phyloP scores from a whole-genome alignment of 2,113 vertebrate genomes.

The Ploceus nigricollis region DNA sequence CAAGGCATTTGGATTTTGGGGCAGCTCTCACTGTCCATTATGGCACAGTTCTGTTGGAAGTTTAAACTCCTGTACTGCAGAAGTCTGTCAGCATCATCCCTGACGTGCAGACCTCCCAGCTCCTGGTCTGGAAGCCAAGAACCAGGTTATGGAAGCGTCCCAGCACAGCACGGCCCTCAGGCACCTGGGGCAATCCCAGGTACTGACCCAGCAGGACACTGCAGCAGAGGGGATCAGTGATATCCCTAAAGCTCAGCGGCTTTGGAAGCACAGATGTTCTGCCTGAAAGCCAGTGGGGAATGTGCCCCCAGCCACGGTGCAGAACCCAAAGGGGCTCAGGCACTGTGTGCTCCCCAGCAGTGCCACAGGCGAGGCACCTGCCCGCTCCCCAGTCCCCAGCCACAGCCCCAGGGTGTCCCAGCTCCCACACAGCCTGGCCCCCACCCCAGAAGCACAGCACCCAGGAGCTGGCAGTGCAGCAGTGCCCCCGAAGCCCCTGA shows the following conservation, averaged over 20 bases:
- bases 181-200: fast-evolving
- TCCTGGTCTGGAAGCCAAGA: neutral
- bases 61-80: fast-evolving
- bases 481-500: neutral
- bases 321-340: fast-evolving
- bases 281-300: neutral
- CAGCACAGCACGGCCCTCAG: fast-evolving
- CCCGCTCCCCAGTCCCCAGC: neutral
- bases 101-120: neutral
- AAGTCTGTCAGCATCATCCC: neutral
- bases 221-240: fast-evolving
- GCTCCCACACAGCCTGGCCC: neutral
- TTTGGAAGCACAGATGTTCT: too few relatives aligned
- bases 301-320: fast-evolving
- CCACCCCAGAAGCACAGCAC: neutral
- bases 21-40: fast-evolving
- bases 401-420: neutral
- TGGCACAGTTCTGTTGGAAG: neutral
- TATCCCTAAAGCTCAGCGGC: fast-evolving
- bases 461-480: fast-evolving
- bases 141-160: fast-evolving
- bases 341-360: fast-evolving
- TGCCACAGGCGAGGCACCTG: fast-evolving
- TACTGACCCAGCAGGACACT: fast-evolving
- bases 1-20: fast-evolving